Evolutionary conservation across 2,797 vertebrate genomes (phyloP).

Genomic region (Galagoides demidoff): DNA sequence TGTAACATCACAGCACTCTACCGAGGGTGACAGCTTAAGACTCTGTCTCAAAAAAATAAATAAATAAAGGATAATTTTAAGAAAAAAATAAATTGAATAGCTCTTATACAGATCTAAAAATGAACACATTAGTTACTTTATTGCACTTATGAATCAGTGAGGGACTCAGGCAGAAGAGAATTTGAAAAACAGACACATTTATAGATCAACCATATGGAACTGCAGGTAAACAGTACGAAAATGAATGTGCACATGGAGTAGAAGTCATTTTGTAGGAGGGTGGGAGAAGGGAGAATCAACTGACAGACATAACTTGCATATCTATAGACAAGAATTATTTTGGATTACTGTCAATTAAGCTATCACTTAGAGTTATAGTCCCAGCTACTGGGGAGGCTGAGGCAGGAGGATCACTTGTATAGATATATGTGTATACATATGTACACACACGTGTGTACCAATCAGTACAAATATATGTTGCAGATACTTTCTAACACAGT

Average conservation of each 20-base stretch:
- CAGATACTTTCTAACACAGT: not conserved
- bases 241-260: not conserved
- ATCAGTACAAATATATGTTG: not conserved
- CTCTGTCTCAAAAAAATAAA: too few species aligned
- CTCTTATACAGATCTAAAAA: not conserved
- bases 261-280: not conserved
- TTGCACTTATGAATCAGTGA: not conserved
- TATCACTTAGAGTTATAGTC: not conserved
- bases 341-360: not conserved
- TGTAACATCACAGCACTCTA: too few species aligned
- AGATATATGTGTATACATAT: not conserved
- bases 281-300: not conserved
- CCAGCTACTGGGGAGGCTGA: not conserved
- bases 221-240: not conserved
- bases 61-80: not conserved
- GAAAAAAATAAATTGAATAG: not conserved
- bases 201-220: not conserved
- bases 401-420: not conserved
- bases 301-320: not conserved
- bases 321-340: not conserved
- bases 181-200: not conserved
- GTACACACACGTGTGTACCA: not conserved
- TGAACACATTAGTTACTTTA: not conserved
- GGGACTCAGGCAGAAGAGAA: not conserved
- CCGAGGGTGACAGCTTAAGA: too few species aligned